phyloP scores from a whole-genome alignment of 2,888 invertebrate species.

The Herminia tarsipennalis region DNA sequence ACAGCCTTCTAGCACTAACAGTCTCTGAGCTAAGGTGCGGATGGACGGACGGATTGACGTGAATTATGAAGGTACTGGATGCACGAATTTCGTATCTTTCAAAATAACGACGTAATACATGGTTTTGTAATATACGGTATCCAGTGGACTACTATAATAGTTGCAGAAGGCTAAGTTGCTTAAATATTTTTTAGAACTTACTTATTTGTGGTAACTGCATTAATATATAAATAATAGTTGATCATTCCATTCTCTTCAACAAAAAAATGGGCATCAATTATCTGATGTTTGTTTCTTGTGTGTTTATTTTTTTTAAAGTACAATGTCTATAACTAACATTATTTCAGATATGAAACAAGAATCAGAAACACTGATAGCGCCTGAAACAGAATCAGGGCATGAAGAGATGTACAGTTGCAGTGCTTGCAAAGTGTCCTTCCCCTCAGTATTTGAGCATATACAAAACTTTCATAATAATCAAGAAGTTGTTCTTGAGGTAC shows the following conservation, averaged over 20 bases:
- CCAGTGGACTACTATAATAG: too few relatives aligned
- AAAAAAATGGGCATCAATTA: too few relatives aligned
- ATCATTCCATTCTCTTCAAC: background rate
- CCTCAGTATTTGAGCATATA: constrained; percentile 88
- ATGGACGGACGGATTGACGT: too few relatives aligned
- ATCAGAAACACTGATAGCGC: constrained; percentile 44
- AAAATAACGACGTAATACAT: too few relatives aligned
- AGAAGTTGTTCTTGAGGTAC: constrained; percentile 88
- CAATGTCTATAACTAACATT: too few relatives aligned
- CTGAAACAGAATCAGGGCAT: constrained; percentile 49
- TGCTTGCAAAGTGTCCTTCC: constrained; percentile 87
- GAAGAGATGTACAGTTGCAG: constrained; percentile 87
- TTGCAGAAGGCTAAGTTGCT: constrained; percentile 56
- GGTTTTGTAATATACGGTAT: too few relatives aligned
- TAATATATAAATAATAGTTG: background rate
- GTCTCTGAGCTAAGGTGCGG: too few relatives aligned
- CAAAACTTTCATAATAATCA: constrained; percentile 88
- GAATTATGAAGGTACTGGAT: too few relatives aligned
- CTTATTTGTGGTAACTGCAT: background rate
- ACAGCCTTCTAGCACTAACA: too few relatives aligned
- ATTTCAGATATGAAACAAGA: constrained; percentile 55
- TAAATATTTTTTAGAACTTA: background rate
- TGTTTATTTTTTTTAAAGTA: too few relatives aligned
- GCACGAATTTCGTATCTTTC: too few relatives aligned
- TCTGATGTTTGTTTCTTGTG: background rate